Base-by-base conservation (phyloP, 2,113 vertebrate species). In the Ciconia boyciana region DNA sequence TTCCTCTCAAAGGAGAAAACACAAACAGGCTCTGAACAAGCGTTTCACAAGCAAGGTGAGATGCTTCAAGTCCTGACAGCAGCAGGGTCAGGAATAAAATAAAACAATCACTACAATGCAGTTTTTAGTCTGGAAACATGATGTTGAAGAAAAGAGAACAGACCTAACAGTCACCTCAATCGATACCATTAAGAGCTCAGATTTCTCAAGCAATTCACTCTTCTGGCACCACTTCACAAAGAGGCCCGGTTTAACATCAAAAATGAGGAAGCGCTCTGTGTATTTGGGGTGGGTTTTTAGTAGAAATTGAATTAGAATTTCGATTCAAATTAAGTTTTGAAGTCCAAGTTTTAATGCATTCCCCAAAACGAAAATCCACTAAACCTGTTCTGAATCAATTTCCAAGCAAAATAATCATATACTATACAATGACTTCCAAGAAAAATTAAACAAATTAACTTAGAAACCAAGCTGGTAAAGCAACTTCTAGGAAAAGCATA, bases 401-500 rank as follows among this genome's bases (percentile, higher is more conserved):
- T 81, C 78, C 48, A 95, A 81, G 57, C 54, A 68, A 95, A 95
- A 81, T 60, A 90, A 64, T 34, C 28, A 61, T n/a, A 36, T 14
- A 22, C 8, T 72, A 15, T 9, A 69, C 34, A 71, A 52, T 16
- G 39, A 51, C 41, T 81, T 64, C 51, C 69, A 80, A 54, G 43
- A 74, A 90, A 85, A 83, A 90, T 80, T 48, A 88, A 93, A 84
- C 79, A 78, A 82, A 80, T 83, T 66, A 68, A 78, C 60, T 64
- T 10, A 65, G 64, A 92, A 95, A 90, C 17, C 54, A 83, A 75
- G 60, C 57, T 91, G 46, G 64, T 77, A 70, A 97, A 83, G 26
- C 39, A 69, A 8, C 71, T 69, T 80, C 71, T 69, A 71, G 54
- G 61, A 75, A 89, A 80, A 74, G 32, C 66, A 80, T 32, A 58